phyloP scores from a whole-genome alignment of 2,797 vertebrate species.

The Agapornis canus region DNA sequence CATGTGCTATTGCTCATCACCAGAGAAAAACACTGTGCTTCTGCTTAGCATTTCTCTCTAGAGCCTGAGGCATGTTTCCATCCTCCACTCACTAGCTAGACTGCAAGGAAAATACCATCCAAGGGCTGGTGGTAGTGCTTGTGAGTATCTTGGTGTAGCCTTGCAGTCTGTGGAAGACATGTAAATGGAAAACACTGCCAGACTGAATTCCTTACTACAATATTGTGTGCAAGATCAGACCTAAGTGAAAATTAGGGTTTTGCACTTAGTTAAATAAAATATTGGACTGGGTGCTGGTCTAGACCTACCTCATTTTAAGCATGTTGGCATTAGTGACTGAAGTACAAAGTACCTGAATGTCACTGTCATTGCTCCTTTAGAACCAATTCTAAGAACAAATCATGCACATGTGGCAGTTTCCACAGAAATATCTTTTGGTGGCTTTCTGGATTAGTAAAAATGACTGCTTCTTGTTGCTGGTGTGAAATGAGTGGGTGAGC shows the following conservation, averaged over 20 bases:
- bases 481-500: background rate
- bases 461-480: background rate
- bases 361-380: background rate
- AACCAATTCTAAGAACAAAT: background rate
- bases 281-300: background rate
- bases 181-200: background rate
- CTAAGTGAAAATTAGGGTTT: background rate
- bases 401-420: background rate
- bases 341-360: background rate
- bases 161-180: background rate
- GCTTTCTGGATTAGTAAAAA: background rate
- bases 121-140: background rate
- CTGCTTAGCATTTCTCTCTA: background rate
- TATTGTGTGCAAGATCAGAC: background rate
- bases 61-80: background rate
- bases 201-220: background rate
- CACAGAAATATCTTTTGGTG: background rate
- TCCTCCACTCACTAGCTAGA: background rate
- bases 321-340: background rate
- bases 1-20: fast-evolving
- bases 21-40: background rate
- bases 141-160: background rate
- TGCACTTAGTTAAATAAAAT: background rate
- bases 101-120: background rate
- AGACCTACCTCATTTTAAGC: background rate